These are phyloP conservation scores for Arizona elegans DNA, from an alignment of 2,113 vertebrate genomes.

Conservation along the genomic window DNA sequence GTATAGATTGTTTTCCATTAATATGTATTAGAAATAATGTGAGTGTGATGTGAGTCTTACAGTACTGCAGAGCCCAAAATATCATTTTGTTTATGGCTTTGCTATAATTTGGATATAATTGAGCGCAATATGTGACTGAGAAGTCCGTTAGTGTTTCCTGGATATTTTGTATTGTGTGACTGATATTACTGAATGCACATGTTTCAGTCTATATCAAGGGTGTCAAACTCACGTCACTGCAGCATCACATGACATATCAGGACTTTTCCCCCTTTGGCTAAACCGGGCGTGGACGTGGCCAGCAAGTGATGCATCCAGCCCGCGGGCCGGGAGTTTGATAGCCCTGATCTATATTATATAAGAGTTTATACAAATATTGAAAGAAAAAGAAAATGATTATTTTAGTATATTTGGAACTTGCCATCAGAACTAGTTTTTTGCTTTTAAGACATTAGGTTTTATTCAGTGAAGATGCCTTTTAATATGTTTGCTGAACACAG, in stretches of 20 bases:
- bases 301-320: too few species aligned
- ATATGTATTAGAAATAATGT: slow-evolving; percentile 39
- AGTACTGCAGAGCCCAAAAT: slow-evolving; percentile 37
- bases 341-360: slow-evolving; percentile 30
- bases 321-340: too few species aligned
- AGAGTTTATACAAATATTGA: slow-evolving; percentile 50
- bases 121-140: slow-evolving; percentile 42
- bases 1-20: slow-evolving; percentile 52
- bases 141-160: slow-evolving; percentile 53
- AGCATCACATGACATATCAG: too few species aligned
- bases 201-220: neutral
- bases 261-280: too few species aligned
- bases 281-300: too few species aligned
- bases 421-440: slow-evolving; percentile 58
- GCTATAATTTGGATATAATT: neutral
- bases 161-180: slow-evolving; percentile 60
- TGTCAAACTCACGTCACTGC: too few species aligned
- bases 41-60: slow-evolving; percentile 28
- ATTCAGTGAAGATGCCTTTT: slow-evolving; percentile 68
- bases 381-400: slow-evolving; percentile 43
- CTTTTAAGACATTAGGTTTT: slow-evolving; percentile 64
- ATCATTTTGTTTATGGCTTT: slow-evolving; percentile 22
- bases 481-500: slow-evolving; percentile 71
- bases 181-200: slow-evolving; percentile 59
- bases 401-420: slow-evolving; percentile 60